Percentiles rank a stretch among this genome's conserved stretches.
Conservation (phyloP, 2,888 invertebrate genomes). For the Parthenolecanium corni region DNA sequence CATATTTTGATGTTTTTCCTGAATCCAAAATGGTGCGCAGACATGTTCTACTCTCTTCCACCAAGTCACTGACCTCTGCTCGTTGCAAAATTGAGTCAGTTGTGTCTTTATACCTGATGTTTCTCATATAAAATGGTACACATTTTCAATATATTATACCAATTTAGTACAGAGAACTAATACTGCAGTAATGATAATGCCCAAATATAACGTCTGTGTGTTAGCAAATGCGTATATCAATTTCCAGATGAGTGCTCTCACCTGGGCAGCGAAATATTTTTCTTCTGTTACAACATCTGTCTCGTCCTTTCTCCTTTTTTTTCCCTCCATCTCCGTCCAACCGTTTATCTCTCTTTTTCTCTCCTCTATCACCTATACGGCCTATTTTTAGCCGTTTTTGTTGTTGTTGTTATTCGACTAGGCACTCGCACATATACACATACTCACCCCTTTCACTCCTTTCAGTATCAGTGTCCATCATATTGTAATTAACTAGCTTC, state of each 20-base stretch:
- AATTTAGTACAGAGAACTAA: too few species aligned
- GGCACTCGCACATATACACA: too few species aligned
- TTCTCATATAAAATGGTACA: too few species aligned
- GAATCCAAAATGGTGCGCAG: too few species aligned
- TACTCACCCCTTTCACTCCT: neutral
- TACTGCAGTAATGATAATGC: too few species aligned
- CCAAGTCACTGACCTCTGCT: too few species aligned
- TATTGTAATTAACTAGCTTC: conserved; percentile 18
- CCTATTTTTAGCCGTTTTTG: neutral
- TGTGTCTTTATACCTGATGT: too few species aligned
- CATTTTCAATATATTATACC: too few species aligned
- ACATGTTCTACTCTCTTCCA: too few species aligned
- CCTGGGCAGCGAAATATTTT: conserved; percentile 23
- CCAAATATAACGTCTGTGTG: too few species aligned
- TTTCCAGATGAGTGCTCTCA: conserved; percentile 26
- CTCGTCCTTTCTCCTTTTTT: neutral
- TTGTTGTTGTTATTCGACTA: neutral
- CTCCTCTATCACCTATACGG: neutral
- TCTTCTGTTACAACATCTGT: conserved; percentile 20
- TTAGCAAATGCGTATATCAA: conserved; percentile 9
- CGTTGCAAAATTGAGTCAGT: too few species aligned
- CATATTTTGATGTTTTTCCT: too few species aligned
- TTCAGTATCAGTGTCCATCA: neutral
- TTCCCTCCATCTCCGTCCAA: neutral
- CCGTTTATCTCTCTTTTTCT: neutral